Evolutionary conservation across 1,140 invertebrate species (phyloP).

Genomic region (Orussus abietinus): DNA sequence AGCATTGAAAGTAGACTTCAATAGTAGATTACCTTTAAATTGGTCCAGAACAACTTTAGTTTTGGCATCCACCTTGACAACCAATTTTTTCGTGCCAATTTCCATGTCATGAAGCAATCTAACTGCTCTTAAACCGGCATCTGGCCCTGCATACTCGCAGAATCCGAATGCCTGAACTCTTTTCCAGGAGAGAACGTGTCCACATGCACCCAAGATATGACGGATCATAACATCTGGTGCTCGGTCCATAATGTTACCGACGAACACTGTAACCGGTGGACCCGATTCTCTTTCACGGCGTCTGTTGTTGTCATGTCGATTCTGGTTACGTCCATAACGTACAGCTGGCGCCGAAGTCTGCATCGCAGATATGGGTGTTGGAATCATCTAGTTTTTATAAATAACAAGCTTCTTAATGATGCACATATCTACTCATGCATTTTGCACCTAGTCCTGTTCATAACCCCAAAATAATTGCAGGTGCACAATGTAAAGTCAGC

Average conservation of each 20-base stretch:
- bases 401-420: conserved; percentile 32
- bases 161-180: conserved; percentile 98
- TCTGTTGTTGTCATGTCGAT: conserved; percentile 41
- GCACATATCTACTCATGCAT: conserved; percentile 35
- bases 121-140: conserved; percentile 91
- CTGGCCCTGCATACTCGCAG: conserved; percentile 93
- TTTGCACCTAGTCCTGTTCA: conserved; percentile 6
- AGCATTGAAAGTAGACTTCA: conserved; percentile 1
- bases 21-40: conserved; percentile 69
- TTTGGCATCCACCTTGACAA: conserved; percentile 98
- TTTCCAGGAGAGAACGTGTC: conserved; percentile 94
- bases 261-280: conserved; percentile 94
- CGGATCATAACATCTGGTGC: conserved; percentile 94
- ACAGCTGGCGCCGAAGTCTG: conserved; percentile 51
- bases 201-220: conserved; percentile 86
- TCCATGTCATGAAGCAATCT: conserved; percentile 90
- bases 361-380: conserved; percentile 52
- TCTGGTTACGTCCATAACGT: conserved; percentile 41
- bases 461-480: too few relatives aligned
- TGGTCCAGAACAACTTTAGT: conserved; percentile 91
- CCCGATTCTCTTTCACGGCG: conserved; percentile 56
- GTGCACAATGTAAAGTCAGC: too few relatives aligned
- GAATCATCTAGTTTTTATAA: conserved; percentile 46
- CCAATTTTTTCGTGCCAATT: conserved; percentile 88
- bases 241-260: conserved; percentile 95